A percentile compares a stretch with the other conserved stretches of the same genome.
Evolutionary conservation across 2,797 vertebrate genomes (phyloP).

Genomic region (Chelonia mydas): DNA sequence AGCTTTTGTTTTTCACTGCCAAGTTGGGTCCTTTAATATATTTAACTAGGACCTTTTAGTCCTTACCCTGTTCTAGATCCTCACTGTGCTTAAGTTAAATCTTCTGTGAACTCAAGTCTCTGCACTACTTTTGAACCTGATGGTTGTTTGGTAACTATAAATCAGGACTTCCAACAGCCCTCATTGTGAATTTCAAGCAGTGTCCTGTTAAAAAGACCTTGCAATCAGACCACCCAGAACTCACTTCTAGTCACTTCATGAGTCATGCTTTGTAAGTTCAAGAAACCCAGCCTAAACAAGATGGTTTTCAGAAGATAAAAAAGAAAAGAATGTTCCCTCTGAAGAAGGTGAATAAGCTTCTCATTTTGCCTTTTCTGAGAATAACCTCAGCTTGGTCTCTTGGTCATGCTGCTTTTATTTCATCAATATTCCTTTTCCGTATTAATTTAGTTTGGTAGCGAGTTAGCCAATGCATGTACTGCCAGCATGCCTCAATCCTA

Average conservation of each 20-base stretch:
- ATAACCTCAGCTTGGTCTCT: not conserved
- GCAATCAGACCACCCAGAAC: constrained; percentile 47
- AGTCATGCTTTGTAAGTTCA: not conserved
- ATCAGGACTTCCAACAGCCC: not conserved
- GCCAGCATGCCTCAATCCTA: not conserved
- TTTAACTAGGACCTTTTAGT: not conserved
- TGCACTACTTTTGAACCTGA: rapidly evolving
- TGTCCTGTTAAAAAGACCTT: not conserved
- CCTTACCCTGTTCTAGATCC: rapidly evolving
- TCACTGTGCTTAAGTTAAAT: not conserved
- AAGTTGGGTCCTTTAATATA: not conserved
- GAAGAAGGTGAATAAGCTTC: not conserved
- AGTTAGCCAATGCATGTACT: not conserved
- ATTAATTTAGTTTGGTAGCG: not conserved
- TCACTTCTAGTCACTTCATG: not conserved
- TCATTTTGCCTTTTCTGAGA: not conserved
- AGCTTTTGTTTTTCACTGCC: not conserved
- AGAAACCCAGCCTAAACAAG: constrained; percentile 55
- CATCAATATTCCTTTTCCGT: no score
- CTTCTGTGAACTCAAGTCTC: rapidly evolving
- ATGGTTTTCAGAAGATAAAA: not conserved
- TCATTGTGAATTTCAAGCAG: not conserved
- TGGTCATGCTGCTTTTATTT: not conserved
- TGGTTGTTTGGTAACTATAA: rapidly evolving
- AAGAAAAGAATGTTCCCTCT: not conserved